phyloP scores from a whole-genome alignment of 1,140 invertebrate species.

The Leptestheria dahalacensis region DNA sequence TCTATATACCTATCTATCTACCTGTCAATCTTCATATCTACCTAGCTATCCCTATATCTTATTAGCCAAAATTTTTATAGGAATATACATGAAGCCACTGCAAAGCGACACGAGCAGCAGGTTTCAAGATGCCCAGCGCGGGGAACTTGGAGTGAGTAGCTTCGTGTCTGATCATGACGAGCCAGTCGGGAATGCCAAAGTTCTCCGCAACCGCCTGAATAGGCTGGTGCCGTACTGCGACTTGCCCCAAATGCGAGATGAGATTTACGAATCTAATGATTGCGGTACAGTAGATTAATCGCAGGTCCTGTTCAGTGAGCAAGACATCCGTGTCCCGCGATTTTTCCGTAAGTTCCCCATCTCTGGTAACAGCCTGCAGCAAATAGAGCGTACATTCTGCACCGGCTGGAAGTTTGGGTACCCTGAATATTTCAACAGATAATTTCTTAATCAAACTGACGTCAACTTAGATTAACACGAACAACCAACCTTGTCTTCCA shows the following conservation, averaged over 20 bases:
- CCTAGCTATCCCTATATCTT: background rate
- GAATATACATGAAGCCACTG: conserved; percentile 40
- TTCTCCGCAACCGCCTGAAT: conserved; percentile 39
- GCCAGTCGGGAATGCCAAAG: conserved; percentile 44
- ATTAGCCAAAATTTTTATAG: conserved; percentile 18
- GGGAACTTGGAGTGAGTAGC: conserved; percentile 44
- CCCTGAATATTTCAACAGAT: conserved; percentile 27
- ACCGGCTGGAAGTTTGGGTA: conserved; percentile 44
- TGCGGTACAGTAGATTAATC: conserved; percentile 40
- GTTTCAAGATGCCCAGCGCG: conserved; percentile 35
- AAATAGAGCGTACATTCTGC: conserved; percentile 47
- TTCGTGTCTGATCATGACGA: conserved; percentile 46
- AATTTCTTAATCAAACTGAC: too few species aligned
- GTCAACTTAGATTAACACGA: background rate
- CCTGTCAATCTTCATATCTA: too few species aligned
- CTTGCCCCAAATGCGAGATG: conserved; percentile 14
- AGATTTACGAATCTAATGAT: conserved; percentile 30
- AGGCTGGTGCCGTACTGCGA: conserved; percentile 23
- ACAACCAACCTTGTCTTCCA: conserved; percentile 39
- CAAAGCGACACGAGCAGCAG: conserved; percentile 36
- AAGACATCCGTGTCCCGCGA: conserved; percentile 23
- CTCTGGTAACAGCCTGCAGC: conserved; percentile 38
- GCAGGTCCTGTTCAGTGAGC: conserved; percentile 32
- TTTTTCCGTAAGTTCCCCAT: conserved; percentile 27
- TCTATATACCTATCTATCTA: too few species aligned